These are phyloP conservation scores for Amphiprion clarkii DNA, from an alignment of 2,797 vertebrate species.

Conservation along the genomic window DNA sequence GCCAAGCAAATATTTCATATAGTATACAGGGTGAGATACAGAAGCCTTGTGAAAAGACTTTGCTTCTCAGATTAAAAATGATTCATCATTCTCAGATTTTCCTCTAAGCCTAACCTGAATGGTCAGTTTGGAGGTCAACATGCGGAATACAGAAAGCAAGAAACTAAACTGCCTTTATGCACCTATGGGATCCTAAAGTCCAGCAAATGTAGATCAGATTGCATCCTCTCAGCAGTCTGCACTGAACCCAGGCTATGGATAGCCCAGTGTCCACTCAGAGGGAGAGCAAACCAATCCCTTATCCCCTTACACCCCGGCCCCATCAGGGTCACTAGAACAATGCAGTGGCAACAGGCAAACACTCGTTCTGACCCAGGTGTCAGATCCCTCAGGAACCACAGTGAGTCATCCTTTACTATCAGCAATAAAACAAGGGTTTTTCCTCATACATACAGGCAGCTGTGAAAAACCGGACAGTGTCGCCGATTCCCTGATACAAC, in stretches of 20 bases:
- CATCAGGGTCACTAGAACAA: constrained; percentile 80
- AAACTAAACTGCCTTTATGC: constrained; percentile 42
- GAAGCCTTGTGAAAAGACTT: neutral
- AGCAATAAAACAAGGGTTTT: constrained; percentile 20
- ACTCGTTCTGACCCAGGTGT: constrained; percentile 79
- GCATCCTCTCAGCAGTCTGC: constrained; percentile 80
- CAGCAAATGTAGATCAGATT: constrained; percentile 80
- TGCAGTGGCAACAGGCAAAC: constrained; percentile 76
- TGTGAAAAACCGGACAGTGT: constrained; percentile 26
- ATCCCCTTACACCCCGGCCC: constrained; percentile 82
- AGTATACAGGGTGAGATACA: neutral
- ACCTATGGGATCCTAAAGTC: constrained; percentile 71
- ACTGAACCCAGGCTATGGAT: constrained; percentile 75
- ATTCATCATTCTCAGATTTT: constrained; percentile 13
- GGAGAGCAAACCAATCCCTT: constrained; percentile 81
- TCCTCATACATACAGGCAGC: constrained; percentile 29
- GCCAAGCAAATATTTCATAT: neutral
- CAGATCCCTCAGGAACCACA: constrained; percentile 76
- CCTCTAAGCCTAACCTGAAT: constrained; percentile 6
- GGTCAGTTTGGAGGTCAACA: constrained; percentile 19
- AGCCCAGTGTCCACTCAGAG: constrained; percentile 80
- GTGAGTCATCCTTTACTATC: constrained; percentile 43
- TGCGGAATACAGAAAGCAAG: constrained; percentile 25
- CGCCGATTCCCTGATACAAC: neutral
- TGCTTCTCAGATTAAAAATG: neutral